Evolutionary conservation across 2,797 vertebrate species (phyloP), one percentile per base, ranked within the genome.

Genomic region (Myripristis murdjan): DNA sequence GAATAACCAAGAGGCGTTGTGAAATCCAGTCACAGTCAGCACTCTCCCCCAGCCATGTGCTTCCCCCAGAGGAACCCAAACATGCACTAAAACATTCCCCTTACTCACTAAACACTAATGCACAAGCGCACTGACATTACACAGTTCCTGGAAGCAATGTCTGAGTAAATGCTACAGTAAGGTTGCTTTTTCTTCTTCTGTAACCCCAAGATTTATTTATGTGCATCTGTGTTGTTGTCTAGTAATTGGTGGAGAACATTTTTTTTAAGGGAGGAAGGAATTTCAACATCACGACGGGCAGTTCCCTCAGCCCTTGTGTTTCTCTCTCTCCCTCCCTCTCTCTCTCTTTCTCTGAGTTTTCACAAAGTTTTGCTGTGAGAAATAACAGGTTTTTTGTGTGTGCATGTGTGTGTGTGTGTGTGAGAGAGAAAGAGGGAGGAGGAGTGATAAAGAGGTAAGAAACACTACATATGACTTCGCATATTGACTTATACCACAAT

Each of bases 1-100:
- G 71, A 84, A 86, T 67, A 81, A 84, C 60, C 44, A 57, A 63
- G 58, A 62, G 64, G 55, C 70, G 53, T 64, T 64, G 76, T 78
- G n/a, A 64, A 81, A 70, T 79, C 48, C 59, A 83, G 71, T 75
- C 63, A 52, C 37, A 39, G 44, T 9, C 24, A 20, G 46, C 62
- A 6, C 70, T 55, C 44, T n/a, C 41, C 14, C 23, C 22, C 20
- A 26, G 33, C 58, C 3, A 54, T 12, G 35, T 53, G 3, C 41
- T 49, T 14, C 12, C 47, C 18, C 6, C 20, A 12, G 1, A 63
- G 16, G 22, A 54, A 69, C 6, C 68, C 23, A 69, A 70, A 68
- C 62, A 37, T 24, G 61, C 2, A 48, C 15, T n/a, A 26, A n/a
- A 51, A 70, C 49, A 37, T 47, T 49, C 43, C 20, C 43, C 51